Evolutionary conservation across 2,797 vertebrate genomes (phyloP).

Genomic region (Hemitrygon akajei): DNA sequence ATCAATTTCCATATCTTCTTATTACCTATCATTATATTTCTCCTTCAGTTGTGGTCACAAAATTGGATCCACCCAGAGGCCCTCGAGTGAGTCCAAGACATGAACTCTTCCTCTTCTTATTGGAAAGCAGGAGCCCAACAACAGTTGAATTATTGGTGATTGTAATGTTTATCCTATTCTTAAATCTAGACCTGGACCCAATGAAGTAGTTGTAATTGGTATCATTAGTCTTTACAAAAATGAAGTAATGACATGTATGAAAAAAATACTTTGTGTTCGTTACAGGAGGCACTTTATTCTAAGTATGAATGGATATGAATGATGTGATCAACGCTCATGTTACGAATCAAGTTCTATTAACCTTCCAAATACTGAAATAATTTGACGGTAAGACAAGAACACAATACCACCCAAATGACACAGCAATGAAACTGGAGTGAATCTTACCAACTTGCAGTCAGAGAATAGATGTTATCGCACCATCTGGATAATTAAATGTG

Average conservation of each 20-base stretch:
- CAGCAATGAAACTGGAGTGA: neutral
- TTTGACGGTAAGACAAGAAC: conserved; percentile 1
- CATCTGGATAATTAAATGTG: conserved; percentile 16
- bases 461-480: conserved; percentile 29
- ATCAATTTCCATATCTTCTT: neutral
- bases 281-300: neutral
- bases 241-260: conserved; percentile 9
- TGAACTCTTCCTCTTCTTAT: neutral
- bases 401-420: conserved; percentile 1
- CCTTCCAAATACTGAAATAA: neutral
- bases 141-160: neutral
- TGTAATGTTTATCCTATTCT: neutral
- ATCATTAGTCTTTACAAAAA: neutral
- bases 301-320: neutral
- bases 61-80: neutral
- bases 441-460: neutral
- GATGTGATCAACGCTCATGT: conserved; percentile 23
- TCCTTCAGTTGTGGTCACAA: neutral
- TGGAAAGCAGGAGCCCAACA: neutral
- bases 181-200: neutral
- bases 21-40: neutral
- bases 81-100: neutral
- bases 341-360: neutral
- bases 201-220: neutral
- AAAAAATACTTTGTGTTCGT: neutral